phyloP scores from a whole-genome alignment of 2,113 vertebrate genomes.

The Brevimyrus niger region DNA sequence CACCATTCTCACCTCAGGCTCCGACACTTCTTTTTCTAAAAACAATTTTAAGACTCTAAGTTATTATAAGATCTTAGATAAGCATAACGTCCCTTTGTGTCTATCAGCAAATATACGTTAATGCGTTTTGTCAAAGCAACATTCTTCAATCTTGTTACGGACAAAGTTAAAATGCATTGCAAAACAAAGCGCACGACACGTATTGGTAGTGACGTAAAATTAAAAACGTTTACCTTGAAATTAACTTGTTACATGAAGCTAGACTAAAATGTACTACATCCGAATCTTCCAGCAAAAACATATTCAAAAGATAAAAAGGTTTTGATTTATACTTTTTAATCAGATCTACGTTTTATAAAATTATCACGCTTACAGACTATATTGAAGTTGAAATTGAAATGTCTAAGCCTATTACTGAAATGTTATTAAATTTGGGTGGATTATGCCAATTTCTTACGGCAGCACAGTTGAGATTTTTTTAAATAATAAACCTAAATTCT shows the following conservation, averaged over 20 bases:
- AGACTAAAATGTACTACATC: not conserved
- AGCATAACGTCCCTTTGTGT: not conserved
- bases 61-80: not conserved
- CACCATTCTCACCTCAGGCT: conserved; percentile 96
- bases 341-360: not conserved
- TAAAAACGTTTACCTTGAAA: not conserved
- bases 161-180: not conserved
- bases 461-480: not conserved
- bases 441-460: not conserved
- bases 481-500: not conserved
- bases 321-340: not conserved
- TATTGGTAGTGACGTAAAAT: not conserved
- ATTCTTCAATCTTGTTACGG: not conserved
- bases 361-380: not conserved
- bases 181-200: not conserved
- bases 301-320: not conserved
- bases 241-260: not conserved
- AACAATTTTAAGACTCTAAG: conserved; percentile 24
- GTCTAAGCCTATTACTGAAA: not conserved
- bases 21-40: conserved; percentile 84
- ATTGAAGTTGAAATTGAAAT: not conserved
- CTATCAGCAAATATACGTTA: not conserved
- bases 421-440: not conserved
- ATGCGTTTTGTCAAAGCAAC: not conserved
- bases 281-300: not conserved